These are phyloP conservation scores for Callimorpha dominula DNA, from an alignment of 2,888 invertebrate species.

Conservation along the genomic window DNA sequence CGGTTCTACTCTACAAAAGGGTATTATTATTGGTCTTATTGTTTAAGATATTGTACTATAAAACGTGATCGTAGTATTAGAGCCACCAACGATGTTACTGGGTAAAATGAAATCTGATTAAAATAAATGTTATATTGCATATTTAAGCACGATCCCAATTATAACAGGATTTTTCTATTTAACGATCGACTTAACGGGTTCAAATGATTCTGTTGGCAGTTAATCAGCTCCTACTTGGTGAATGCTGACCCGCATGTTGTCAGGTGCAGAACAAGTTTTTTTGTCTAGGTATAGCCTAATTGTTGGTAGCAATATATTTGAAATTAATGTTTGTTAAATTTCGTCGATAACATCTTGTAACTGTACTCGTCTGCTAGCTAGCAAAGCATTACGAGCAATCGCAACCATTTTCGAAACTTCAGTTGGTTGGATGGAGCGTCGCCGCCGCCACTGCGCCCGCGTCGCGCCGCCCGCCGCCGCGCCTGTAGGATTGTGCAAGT, in stretches of 20 bases:
- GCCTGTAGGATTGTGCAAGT: slow-evolving; percentile 72
- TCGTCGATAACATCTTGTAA: slow-evolving; percentile 47
- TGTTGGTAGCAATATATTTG: slow-evolving; percentile 35
- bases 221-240: slow-evolving; percentile 38
- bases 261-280: slow-evolving; percentile 40
- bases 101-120: slow-evolving; percentile 33
- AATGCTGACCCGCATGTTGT: slow-evolving; percentile 39
- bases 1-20: slow-evolving; percentile 15
- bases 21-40: slow-evolving; percentile 8
- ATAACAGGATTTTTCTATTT: slow-evolving; percentile 47
- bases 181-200: slow-evolving; percentile 47
- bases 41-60: slow-evolving; percentile 4
- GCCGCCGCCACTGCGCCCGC: slow-evolving; percentile 33
- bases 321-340: slow-evolving; percentile 37
- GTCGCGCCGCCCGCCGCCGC: slow-evolving; percentile 43
- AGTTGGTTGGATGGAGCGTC: slow-evolving; percentile 42
- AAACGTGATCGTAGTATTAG: slow-evolving; percentile 6
- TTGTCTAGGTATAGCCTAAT: slow-evolving; percentile 36
- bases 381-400: slow-evolving; percentile 55
- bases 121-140: slow-evolving; percentile 39
- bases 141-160: slow-evolving; percentile 44
- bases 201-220: slow-evolving; percentile 34
- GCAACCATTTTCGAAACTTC: slow-evolving; percentile 66
- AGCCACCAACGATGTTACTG: slow-evolving; percentile 9
- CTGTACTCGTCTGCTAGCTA: slow-evolving; percentile 48